Evolutionary conservation across 2,113 vertebrate species (phyloP).

Genomic region (Muscicapa adusta): DNA sequence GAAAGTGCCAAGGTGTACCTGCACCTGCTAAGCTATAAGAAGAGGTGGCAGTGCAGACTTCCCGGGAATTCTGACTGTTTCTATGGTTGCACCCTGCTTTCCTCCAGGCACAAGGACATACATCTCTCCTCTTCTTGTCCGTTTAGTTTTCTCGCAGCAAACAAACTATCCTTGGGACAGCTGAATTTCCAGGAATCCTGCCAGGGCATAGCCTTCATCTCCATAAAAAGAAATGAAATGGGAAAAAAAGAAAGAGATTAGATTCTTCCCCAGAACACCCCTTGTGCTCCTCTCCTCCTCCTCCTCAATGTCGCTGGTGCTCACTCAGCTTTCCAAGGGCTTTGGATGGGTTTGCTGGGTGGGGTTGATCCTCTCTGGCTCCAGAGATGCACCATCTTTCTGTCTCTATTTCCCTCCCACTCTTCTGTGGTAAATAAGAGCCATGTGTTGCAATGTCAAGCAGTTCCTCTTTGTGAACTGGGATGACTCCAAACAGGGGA

Average conservation of each 20-base stretch:
- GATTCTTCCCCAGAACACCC: not conserved
- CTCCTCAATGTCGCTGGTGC: not conserved
- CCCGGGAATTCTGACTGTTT: not conserved
- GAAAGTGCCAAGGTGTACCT: not conserved
- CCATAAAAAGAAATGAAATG: slow-evolving; percentile 77
- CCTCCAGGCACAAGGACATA: not conserved
- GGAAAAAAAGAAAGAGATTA: slow-evolving; percentile 44
- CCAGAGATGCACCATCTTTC: not conserved
- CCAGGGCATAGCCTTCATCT: slow-evolving; percentile 70
- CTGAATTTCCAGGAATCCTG: slow-evolving; percentile 73
- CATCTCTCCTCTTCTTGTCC: slow-evolving; percentile 45
- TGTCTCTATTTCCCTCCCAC: not conserved
- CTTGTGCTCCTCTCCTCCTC: not conserved
- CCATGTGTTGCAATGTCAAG: slow-evolving; percentile 63
- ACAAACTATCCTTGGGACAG: slow-evolving; percentile 64
- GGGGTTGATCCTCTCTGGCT: slow-evolving; percentile 31
- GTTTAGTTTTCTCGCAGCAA: slow-evolving; percentile 66
- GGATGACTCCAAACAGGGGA: slow-evolving; percentile 63
- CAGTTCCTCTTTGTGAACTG: slow-evolving; percentile 58
- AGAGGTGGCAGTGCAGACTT: not conserved
- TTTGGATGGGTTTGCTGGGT: slow-evolving; percentile 26
- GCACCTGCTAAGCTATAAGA: not conserved
- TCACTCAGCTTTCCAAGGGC: slow-evolving; percentile 44
- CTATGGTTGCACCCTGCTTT: not conserved
- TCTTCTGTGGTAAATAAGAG: slow-evolving; percentile 57